These are phyloP conservation scores for Poeciliopsis turneri DNA, from an alignment of 2,797 vertebrate genomes.

Conservation along the genomic window DNA sequence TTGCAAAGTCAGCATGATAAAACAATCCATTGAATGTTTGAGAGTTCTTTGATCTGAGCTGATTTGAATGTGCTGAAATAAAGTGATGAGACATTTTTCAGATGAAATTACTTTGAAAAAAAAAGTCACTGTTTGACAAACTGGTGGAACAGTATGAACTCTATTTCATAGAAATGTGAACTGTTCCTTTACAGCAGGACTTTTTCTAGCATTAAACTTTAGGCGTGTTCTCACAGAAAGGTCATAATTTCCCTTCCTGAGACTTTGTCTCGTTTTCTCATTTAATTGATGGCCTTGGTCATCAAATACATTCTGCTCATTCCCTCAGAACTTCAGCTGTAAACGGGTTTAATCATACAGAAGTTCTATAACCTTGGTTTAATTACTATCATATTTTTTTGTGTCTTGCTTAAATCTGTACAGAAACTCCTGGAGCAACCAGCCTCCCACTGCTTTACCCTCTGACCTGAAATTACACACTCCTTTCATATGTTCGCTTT, in stretches of 20 bases:
- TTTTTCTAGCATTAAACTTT: background rate
- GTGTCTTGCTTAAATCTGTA: background rate
- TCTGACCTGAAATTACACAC: slow-evolving; percentile 3
- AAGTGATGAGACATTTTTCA: background rate
- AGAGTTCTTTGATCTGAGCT: too few species aligned
- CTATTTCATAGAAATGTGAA: background rate
- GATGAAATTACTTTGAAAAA: background rate
- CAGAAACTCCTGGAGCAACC: background rate
- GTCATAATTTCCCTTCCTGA: background rate
- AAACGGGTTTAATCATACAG: background rate
- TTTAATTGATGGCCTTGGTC: background rate
- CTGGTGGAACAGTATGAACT: background rate
- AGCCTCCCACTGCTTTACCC: slow-evolving; percentile 1
- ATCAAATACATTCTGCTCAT: background rate
- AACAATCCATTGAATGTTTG: too few species aligned
- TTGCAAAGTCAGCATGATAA: too few species aligned
- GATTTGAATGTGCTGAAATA: background rate
- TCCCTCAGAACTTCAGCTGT: background rate
- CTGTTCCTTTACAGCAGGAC: background rate
- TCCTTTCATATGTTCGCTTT: background rate
- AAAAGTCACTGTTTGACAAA: background rate
- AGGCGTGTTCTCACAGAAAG: background rate
- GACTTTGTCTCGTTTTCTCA: background rate
- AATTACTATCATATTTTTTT: slow-evolving; percentile 7
- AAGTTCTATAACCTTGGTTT: background rate